Evolutionary conservation across 53 echinoderm and acorn worm genomes (phyloP).

Genomic region (Luidia sarsii): DNA sequence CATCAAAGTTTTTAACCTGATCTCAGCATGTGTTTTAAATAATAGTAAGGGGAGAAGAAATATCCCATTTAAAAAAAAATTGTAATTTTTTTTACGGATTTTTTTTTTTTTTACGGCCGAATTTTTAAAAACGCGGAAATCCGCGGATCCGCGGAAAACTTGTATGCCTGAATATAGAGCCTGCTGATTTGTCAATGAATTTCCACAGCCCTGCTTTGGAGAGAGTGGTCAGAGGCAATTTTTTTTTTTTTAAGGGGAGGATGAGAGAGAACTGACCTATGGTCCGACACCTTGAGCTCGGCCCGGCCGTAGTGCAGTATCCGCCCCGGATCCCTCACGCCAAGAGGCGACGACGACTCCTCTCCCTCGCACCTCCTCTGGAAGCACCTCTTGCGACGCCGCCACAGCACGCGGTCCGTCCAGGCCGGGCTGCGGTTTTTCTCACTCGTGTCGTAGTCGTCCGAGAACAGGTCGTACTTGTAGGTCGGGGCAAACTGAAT

Average conservation of each 20-base stretch:
- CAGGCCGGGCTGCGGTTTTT: conserved; percentile 93
- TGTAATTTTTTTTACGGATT: no score
- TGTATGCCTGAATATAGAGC: no score
- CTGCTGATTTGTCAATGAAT: no score
- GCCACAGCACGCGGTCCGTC: conserved; percentile 92
- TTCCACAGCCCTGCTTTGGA: no score
- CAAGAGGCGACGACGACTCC: conserved; percentile 41
- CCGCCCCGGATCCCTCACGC: conserved; percentile 78
- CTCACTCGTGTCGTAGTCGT: conserved; percentile 96
- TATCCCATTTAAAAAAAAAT: no score
- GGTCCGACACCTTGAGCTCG: conserved; percentile 90
- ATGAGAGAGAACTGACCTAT: conserved; percentile 61
- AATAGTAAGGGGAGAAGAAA: no score
- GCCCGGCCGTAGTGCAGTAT: conserved; percentile 92
- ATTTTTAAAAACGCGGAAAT: no score
- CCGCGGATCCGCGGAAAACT: no score
- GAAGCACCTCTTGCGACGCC: conserved; percentile 69
- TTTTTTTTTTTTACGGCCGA: no score
- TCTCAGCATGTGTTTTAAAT: no score
- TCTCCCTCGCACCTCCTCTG: conserved; percentile 30
- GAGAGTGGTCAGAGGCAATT: no score
- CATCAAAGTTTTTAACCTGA: no score
- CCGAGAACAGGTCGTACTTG: conserved; percentile 94
- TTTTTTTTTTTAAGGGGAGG: background rate
- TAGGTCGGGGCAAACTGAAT: conserved; percentile 96